These are phyloP conservation scores for Conus ventricosus DNA, from an alignment of 1,140 invertebrate species.

Conservation along the genomic window DNA sequence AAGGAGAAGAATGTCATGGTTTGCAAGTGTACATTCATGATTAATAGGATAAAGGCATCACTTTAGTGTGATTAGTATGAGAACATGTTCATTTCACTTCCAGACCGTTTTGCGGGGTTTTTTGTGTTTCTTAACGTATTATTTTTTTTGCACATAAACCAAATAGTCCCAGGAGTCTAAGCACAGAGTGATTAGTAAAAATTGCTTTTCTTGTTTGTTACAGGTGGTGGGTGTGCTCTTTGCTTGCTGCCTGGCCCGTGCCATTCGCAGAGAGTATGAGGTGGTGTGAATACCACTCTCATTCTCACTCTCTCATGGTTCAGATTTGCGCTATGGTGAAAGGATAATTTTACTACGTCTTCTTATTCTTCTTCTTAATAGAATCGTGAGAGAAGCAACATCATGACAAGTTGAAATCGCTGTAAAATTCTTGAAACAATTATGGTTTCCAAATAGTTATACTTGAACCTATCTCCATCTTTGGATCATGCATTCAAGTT, in stretches of 20 bases:
- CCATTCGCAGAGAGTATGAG: conserved; percentile 85
- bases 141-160: too few relatives aligned
- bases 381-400: too few relatives aligned
- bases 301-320: not conserved
- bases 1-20: too few relatives aligned
- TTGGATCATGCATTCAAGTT: not conserved
- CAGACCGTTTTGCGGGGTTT: too few relatives aligned
- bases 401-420: not conserved
- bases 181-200: too few relatives aligned
- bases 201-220: conserved; percentile 66
- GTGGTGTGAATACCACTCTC: conserved; percentile 62
- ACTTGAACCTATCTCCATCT: not conserved
- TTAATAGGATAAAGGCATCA: too few relatives aligned
- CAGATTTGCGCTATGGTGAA: not conserved
- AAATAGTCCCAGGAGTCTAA: too few relatives aligned
- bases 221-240: conserved; percentile 92
- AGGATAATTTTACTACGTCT: not conserved
- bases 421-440: not conserved
- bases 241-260: conserved; percentile 90
- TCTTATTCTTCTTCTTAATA: not conserved
- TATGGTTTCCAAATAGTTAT: not conserved
- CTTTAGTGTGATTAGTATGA: too few relatives aligned
- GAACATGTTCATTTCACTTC: too few relatives aligned
- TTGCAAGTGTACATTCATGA: too few relatives aligned
- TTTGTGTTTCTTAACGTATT: too few relatives aligned